Evolutionary conservation across 2,797 vertebrate genomes (phyloP).

Genomic region (Luscinia megarhynchos): DNA sequence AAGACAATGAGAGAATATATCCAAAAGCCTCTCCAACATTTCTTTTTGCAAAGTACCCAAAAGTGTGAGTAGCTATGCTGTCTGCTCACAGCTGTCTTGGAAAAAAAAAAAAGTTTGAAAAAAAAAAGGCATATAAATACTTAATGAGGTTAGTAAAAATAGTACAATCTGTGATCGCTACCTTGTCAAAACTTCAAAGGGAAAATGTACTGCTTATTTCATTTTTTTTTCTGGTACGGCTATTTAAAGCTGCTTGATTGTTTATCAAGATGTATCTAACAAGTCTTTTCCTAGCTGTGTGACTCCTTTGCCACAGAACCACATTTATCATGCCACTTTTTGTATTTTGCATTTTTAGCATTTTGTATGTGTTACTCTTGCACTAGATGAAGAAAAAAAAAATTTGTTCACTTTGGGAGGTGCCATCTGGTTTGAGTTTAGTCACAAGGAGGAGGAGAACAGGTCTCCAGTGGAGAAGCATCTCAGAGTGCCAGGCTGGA

Average conservation of each 20-base stretch:
- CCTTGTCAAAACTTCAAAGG: neutral
- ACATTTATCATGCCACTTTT: neutral
- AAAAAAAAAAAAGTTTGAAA: neutral
- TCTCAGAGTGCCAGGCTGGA: neutral
- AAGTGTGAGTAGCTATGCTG: neutral
- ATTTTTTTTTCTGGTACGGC: neutral
- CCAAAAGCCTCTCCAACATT: neutral
- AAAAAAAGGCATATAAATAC: neutral
- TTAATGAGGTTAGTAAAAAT: neutral
- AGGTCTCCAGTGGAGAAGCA: neutral
- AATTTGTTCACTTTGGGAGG: conserved; percentile 21
- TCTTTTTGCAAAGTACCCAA: neutral
- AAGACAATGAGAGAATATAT: neutral
- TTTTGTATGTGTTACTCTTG: neutral
- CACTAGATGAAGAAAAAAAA: neutral
- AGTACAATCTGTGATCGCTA: neutral
- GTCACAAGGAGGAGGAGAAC: neutral
- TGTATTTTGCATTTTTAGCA: neutral
- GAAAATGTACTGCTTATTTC: neutral
- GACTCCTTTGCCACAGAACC: neutral
- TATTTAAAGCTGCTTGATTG: neutral
- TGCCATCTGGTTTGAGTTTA: conserved; percentile 49
- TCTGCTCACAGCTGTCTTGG: neutral
- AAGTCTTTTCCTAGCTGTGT: neutral
- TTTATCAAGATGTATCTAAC: neutral